Percentiles rank a stretch among this genome's conserved stretches.
Conservation (phyloP, 92 coral and sea anemone species). For the Palythoa grandis region DNA sequence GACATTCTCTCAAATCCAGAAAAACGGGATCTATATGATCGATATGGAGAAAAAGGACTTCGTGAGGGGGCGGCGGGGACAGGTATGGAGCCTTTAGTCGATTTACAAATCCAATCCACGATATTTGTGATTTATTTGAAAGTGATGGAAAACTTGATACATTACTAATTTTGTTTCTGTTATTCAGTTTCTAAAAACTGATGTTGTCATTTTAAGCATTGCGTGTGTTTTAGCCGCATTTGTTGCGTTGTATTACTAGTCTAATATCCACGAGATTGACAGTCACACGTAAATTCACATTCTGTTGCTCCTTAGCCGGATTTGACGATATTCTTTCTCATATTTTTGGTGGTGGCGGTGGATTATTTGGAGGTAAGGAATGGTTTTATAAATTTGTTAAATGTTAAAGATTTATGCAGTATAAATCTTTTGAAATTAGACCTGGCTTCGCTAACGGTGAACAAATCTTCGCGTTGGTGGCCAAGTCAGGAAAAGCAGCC, state of each 20-base stretch:
- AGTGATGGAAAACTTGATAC: background rate
- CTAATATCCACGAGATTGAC: slow-evolving; percentile 42
- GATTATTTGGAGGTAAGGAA: slow-evolving; percentile 84
- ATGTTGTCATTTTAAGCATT: slow-evolving; percentile 4
- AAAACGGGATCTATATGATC: slow-evolving; percentile 90
- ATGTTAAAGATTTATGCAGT: slow-evolving; percentile 12
- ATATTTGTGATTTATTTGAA: background rate
- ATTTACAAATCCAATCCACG: background rate
- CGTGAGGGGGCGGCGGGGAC: slow-evolving; percentile 89
- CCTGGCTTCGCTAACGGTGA: background rate
- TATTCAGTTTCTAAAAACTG: background rate
- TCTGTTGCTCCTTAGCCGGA: slow-evolving; percentile 63
- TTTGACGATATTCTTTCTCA: slow-evolving; percentile 96
- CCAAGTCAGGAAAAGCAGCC: background rate
- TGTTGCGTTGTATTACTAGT: slow-evolving; percentile 23
- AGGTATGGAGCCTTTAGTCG: slow-evolving; percentile 54
- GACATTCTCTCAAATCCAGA: slow-evolving; percentile 94
- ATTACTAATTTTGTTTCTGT: background rate
- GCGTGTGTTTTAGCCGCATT: slow-evolving; percentile 41
- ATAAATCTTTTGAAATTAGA: background rate
- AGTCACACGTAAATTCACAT: slow-evolving; percentile 34
- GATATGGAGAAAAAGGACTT: slow-evolving; percentile 95
- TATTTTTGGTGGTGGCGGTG: slow-evolving; percentile 96
- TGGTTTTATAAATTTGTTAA: background rate
- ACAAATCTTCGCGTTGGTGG: slow-evolving; percentile 31